Evolutionary conservation across 30 jellyfish, hydroid and myxozoan species (phyloP), one percentile per base, ranked within the genome.

Genomic region (Aurelia aurita complex sp. Pacific): DNA sequence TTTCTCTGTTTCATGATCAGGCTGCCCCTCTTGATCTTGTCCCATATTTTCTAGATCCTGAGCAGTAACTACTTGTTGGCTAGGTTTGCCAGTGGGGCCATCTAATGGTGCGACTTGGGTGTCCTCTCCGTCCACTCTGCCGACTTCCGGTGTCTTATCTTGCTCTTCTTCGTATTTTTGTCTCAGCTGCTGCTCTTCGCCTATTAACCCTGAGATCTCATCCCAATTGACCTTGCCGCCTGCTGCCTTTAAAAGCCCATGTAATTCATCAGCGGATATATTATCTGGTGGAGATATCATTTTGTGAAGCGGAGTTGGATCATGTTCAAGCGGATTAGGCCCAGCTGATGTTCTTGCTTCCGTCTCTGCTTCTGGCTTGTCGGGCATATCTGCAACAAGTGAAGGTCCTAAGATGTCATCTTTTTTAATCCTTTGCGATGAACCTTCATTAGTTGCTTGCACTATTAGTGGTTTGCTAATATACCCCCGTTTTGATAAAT

Each of bases 241-340:
- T 8, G 75, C 15, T 11, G 55, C 76, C 8, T 67, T 40, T 17
- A 74, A 29, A 53, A 84, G 33, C 16, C 80, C 87, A 12, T 74
- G 34, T 0, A 84, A 70, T 34, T 84, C 93, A 34, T 61, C 75
- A 11, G 87, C 23, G 12, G 93, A 84, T 32, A 84, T 74, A 19
- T 84, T 76, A 64, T 84, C 76, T 7, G 83, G 83, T 57, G 73
- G 84, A 13, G 93, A 72, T 12, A 84, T 69, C 50, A 77, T 73
- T 63, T 64, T 73, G 46, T 84, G 87, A 36, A 84, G 83, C 1
- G 93, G 93, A 9, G 82, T 64, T 50, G 93, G 93, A 4, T 2
- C 68, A 50, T 73, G 57, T 32, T 84, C 93, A 40, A 84, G 82
- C 13, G 93, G 93, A 57, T 84, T 73, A 16, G 93, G 93, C 76